These are phyloP conservation scores for Psylliodes chrysocephalus DNA, from an alignment of 2,888 invertebrate species.

Conservation along the genomic window DNA sequence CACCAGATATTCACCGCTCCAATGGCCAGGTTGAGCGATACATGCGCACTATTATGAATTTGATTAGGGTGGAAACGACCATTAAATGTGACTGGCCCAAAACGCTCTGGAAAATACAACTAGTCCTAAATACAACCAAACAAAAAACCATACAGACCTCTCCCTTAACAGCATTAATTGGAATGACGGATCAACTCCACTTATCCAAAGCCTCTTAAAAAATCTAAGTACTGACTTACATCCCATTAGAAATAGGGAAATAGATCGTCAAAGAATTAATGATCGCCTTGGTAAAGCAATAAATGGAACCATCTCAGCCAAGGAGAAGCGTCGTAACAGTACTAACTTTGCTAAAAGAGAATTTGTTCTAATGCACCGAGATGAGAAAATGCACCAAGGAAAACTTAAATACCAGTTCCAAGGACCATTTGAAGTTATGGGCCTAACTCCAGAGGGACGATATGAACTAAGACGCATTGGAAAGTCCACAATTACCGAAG, in stretches of 20 bases:
- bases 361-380: no score
- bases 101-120: not conserved
- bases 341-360: not conserved
- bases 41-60: not conserved
- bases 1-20: constrained; percentile 31
- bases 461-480: not conserved
- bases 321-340: not conserved
- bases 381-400: no score
- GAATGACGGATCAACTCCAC: not conserved
- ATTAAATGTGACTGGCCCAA: not conserved
- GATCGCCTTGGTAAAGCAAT: no score
- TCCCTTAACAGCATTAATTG: not conserved
- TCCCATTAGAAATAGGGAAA: no score
- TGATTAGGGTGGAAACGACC: not conserved
- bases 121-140: not conserved
- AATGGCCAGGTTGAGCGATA: not conserved
- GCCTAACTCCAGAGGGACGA: not conserved
- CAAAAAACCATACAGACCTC: not conserved
- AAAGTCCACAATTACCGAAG: not conserved
- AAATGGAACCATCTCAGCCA: not conserved
- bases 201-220: no score
- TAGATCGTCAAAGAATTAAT: not conserved
- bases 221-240: not conserved
- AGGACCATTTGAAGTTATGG: not conserved
- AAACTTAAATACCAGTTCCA: not conserved